Conservation (phyloP, 2,888 invertebrate species). For the Melinaea menophilus region DNA sequence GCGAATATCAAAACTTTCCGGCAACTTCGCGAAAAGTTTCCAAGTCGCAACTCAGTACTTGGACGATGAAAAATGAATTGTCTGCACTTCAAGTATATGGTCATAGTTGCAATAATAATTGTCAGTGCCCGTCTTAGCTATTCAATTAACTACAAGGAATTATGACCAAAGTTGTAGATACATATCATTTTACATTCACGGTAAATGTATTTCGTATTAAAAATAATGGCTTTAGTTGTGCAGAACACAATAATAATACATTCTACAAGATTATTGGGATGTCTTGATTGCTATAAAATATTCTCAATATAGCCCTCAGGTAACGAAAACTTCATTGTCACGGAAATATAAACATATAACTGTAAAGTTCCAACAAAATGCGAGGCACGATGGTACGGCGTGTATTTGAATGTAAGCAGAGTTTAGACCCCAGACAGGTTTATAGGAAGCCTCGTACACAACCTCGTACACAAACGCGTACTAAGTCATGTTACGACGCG, state of each 20-base stretch:
- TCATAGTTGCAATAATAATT: conserved; percentile 49
- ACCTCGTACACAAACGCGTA: conserved; percentile 32
- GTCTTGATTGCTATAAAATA: conserved; percentile 2
- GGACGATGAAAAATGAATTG: conserved; percentile 74
- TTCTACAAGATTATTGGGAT: too few relatives aligned
- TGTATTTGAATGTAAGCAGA: conserved; percentile 36
- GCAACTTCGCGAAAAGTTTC: conserved; percentile 54
- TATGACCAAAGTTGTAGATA: neutral
- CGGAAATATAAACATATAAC: conserved; percentile 28
- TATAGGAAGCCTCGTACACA: conserved; percentile 32
- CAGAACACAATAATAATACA: too few relatives aligned
- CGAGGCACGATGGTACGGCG: conserved; percentile 33
- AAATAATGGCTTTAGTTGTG: too few relatives aligned
- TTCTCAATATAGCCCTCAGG: neutral
- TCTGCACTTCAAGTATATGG: conserved; percentile 71
- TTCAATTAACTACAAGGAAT: neutral
- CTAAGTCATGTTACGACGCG: conserved; percentile 31
- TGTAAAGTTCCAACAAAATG: conserved; percentile 33
- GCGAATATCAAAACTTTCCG: conserved; percentile 65
- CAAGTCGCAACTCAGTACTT: conserved; percentile 54
- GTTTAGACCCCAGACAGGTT: conserved; percentile 37
- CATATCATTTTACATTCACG: too few relatives aligned
- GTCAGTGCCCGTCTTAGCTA: neutral
- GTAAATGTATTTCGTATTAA: too few relatives aligned
- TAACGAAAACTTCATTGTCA: conserved; percentile 47